Evolutionary conservation across 2,113 vertebrate genomes (phyloP).

Genomic region (Calidris pygmaea): DNA sequence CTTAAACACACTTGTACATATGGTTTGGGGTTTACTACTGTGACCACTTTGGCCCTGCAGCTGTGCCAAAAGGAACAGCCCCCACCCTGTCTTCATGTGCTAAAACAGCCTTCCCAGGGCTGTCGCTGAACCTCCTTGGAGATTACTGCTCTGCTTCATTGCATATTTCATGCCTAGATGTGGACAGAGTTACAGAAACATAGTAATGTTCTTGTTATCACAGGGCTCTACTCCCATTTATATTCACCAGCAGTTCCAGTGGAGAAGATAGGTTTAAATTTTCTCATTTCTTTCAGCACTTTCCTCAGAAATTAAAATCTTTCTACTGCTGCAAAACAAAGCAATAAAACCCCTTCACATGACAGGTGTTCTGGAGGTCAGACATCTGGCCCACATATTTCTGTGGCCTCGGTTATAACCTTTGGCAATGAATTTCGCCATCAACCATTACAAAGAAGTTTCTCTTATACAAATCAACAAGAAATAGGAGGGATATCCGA

Average conservation of each 20-base stretch:
- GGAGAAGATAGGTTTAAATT: background rate
- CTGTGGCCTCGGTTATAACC: background rate
- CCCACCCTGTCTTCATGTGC: background rate
- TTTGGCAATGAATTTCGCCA: background rate
- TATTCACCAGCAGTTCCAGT: background rate
- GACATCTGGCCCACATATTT: background rate
- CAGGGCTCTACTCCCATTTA: background rate
- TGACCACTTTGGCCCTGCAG: background rate
- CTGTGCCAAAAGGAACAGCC: background rate
- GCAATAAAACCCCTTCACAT: background rate
- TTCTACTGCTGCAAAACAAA: background rate
- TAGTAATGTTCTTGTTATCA: background rate
- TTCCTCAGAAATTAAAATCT: background rate
- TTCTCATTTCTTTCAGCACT: background rate
- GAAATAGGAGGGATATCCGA: background rate
- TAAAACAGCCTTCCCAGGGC: background rate
- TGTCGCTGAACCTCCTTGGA: background rate
- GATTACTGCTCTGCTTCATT: background rate
- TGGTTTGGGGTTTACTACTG: background rate
- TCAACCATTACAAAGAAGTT: background rate
- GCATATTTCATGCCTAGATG: background rate
- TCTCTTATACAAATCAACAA: background rate
- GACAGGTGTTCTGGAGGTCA: background rate
- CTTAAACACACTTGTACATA: fast-evolving
- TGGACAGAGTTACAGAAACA: background rate